Conservation (phyloP, 2,113 vertebrate genomes). For the Ardeotis arabs region DNA sequence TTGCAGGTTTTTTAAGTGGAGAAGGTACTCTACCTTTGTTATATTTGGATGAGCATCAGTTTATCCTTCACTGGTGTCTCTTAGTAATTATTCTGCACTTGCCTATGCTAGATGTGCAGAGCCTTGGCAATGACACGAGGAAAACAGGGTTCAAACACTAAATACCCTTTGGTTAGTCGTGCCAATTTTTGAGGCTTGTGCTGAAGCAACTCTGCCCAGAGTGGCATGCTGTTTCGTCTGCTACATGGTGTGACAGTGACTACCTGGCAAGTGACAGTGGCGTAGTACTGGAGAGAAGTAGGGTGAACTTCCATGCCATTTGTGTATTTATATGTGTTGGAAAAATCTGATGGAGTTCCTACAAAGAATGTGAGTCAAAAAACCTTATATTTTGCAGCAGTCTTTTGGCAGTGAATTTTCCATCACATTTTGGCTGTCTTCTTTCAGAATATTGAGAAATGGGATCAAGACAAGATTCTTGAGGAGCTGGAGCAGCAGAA, state of each 20-base stretch:
- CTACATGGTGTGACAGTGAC: too few species aligned
- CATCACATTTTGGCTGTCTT: background rate
- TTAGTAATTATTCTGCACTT: background rate
- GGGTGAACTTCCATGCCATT: background rate
- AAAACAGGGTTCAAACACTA: background rate
- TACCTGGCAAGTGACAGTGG: background rate
- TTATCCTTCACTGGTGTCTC: background rate
- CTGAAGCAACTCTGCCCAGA: background rate
- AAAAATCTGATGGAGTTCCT: background rate
- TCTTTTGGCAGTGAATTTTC: background rate
- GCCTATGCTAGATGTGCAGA: background rate
- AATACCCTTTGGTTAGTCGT: background rate
- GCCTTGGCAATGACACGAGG: background rate
- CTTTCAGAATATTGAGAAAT: constrained; percentile 76
- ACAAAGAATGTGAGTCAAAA: background rate
- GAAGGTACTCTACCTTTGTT: background rate
- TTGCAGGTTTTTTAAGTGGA: background rate
- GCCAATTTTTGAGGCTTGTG: background rate
- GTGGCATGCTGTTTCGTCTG: background rate
- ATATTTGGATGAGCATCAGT: background rate
- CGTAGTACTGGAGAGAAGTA: background rate
- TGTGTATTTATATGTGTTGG: background rate
- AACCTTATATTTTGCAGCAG: background rate
- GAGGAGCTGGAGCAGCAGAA: constrained; percentile 52
- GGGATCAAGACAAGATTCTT: constrained; percentile 69